Evolutionary conservation across 1,140 invertebrate genomes (phyloP), one percentile per base, ranked within the genome.

Genomic region (Drosophila kurseongensis): DNA sequence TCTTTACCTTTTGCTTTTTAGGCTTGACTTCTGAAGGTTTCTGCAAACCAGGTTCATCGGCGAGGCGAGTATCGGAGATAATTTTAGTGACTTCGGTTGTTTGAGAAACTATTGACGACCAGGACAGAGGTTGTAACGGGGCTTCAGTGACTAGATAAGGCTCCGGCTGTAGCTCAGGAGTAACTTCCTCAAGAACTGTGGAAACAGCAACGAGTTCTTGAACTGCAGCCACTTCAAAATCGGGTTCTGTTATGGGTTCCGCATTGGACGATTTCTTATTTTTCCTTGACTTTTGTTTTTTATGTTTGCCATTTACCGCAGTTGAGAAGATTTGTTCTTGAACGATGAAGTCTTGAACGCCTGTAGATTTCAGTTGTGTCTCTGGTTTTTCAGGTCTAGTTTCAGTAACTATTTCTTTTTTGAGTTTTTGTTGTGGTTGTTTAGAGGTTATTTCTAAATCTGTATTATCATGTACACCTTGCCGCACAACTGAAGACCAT

Each of bases 401-500:
- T 36, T 60, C 55, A 0, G 5, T 44, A 16, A 6, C 4, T 18
- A 4, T 23, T 13, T 42, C 44, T 36, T 50, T 9, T 58, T 38
- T 38, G 12, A 10, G 36, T 38, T 38, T 0, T 10, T 9, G 36
- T 23, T 47, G 16, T 5, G 4, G 44, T 23, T 12, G 44, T 4
- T 47, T 18, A 0, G 44, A 18, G 14, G 10, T 9, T 12, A 12
- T 51, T 50, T 77, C 63, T 14, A 14, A 6, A 9, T 3, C 14
- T 60, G 35, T 29, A 35, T 10, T 8, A 36, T 32, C 27, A 14
- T 32, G 14, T 1, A 58, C 50, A 41, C 74, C 88, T 69, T 90
- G 81, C 5, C 81, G 62, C 0, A 90, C 86, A 18, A 90, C 71
- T 1, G 85, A 76, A 12, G 85, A 90, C 85, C 85, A 90, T 5